Percentiles rank a stretch among this genome's conserved stretches.
These are phyloP conservation scores for Rhinichthys klamathensis DNA, from an alignment of 2,113 vertebrate species.

Conservation along the genomic window DNA sequence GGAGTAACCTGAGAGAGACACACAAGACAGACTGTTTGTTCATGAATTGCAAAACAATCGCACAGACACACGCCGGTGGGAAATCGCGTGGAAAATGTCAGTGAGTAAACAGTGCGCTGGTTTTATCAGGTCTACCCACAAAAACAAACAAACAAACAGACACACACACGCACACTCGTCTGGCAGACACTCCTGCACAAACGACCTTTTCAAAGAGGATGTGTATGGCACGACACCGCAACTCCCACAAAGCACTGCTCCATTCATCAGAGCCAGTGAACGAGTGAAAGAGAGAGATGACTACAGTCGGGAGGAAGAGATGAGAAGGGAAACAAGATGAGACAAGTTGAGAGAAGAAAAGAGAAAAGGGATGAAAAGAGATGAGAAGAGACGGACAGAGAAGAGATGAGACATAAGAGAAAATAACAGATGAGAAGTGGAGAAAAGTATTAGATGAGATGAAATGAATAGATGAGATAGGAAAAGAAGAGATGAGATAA, in stretches of 20 bases:
- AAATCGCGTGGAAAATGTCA: constrained; percentile 43
- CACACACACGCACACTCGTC: neutral
- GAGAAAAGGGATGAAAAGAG: neutral
- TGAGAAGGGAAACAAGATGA: neutral
- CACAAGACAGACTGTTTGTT: constrained; percentile 21
- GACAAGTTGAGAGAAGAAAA: neutral
- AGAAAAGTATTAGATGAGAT: neutral
- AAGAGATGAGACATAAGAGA: neutral
- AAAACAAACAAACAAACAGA: constrained; percentile 29
- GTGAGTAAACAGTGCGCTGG: constrained; percentile 21
- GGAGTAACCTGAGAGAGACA: constrained; percentile 82
- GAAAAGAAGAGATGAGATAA: neutral
- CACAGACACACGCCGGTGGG: constrained; percentile 29
- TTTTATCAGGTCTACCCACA: constrained; percentile 24
- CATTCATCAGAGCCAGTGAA: constrained; percentile 21
- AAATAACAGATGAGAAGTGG: neutral
- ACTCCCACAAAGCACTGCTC: constrained; percentile 30
- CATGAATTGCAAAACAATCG: constrained; percentile 12
- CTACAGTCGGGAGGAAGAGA: neutral
- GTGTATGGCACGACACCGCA: neutral
- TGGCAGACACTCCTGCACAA: constrained; percentile 20
- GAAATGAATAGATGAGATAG: neutral
- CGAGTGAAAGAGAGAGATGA: neutral
- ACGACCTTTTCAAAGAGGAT: constrained; percentile 38
- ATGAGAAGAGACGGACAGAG: neutral